Base-by-base conservation (phyloP, 2,888 invertebrate genomes). In the Stramonita haemastoma region DNA sequence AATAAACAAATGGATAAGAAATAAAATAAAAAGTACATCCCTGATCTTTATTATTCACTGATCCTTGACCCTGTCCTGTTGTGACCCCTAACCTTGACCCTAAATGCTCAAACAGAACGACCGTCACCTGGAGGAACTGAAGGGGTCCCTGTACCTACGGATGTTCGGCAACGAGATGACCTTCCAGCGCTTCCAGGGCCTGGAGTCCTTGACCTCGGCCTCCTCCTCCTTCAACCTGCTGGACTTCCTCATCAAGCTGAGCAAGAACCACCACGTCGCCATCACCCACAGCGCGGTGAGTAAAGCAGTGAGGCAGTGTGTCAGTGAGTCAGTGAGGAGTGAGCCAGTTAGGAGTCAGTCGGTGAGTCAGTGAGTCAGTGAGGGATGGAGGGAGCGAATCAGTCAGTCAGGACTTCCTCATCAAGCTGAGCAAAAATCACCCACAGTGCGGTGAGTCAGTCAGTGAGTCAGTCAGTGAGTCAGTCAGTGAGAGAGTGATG, bases 271-370 rank as follows among this genome's bases (percentile, higher is more conserved):
- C 97, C 97, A 97, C 96, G 97, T 98, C 46, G 97, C 97, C 77
- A 98, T 97, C 96, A 98, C 98, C 94, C 98, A 98, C 96, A 98
- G 98, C 1, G 97, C 97, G 0, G 97, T 98, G 95, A 97, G 99
- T 17, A 8, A 46, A 46, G 46, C 46, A n/a, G n/a, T n/a, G n/a
- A n/a, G n/a, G n/a, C n/a, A n/a, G n/a, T n/a, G n/a, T n/a, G n/a
- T n/a, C n/a, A n/a, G n/a, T n/a, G n/a, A n/a, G n/a, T n/a, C n/a
- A n/a, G n/a, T n/a, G n/a, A n/a, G n/a, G n/a, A n/a, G n/a, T n/a
- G n/a, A n/a, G n/a, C n/a, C n/a, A n/a, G n/a, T n/a, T n/a, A n/a
- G n/a, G n/a, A n/a, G 22, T 46, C 4, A 46, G 46, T 8, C n/a
- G n/a, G n/a, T n/a, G n/a, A 46, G 46, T 46, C 4, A 46, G n/a